phyloP scores from a whole-genome alignment of 2,113 vertebrate species.

The Suricata suricatta region DNA sequence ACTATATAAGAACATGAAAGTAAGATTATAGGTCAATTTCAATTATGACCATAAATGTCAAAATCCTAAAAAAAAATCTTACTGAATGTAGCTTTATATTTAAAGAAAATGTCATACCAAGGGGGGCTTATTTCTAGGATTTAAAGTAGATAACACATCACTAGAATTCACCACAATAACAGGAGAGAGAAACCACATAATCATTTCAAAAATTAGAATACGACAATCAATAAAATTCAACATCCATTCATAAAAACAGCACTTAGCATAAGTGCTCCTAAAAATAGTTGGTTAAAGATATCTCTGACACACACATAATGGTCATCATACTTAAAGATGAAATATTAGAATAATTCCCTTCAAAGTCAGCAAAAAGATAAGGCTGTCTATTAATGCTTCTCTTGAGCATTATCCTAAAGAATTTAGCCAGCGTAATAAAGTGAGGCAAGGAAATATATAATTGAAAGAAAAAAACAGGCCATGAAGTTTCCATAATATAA shows the following conservation, averaged over 20 bases:
- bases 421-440: neutral
- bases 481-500: neutral
- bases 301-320: neutral
- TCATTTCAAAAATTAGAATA: slow-evolving; percentile 10
- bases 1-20: neutral
- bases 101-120: neutral
- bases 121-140: neutral
- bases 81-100: neutral
- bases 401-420: neutral
- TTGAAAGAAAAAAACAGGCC: neutral
- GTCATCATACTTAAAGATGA: neutral
- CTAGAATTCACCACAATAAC: neutral
- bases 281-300: slow-evolving; percentile 10
- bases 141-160: neutral
- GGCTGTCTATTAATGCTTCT: neutral
- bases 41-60: slow-evolving; percentile 11
- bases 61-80: neutral
- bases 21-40: neutral
- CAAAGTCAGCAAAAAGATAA: neutral
- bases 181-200: neutral
- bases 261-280: neutral
- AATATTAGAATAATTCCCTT: slow-evolving; percentile 11
- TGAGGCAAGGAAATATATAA: neutral
- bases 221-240: neutral
- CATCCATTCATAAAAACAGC: neutral